These are phyloP conservation scores for Muscidifurax raptorellus DNA, from an alignment of 1,140 invertebrate species.

Conservation along the genomic window DNA sequence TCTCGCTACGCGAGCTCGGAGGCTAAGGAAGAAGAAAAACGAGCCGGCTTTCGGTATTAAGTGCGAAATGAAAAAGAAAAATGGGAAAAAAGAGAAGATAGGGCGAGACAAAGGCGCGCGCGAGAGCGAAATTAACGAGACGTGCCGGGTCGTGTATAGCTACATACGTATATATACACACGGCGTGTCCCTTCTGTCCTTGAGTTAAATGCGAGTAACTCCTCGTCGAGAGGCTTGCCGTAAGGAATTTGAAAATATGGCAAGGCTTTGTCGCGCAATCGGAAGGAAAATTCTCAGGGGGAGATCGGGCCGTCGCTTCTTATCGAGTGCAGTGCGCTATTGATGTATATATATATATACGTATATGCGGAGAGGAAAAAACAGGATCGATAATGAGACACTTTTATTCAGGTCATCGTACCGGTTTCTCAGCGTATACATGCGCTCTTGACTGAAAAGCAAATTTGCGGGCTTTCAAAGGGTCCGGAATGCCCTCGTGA, in stretches of 20 bases:
- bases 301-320: too few relatives aligned
- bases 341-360: too few relatives aligned
- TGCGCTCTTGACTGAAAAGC: too few relatives aligned
- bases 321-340: too few relatives aligned
- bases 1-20: too few relatives aligned
- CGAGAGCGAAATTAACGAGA: not conserved
- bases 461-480: too few relatives aligned
- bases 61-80: not conserved
- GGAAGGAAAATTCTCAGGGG: not conserved
- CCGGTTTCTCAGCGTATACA: too few relatives aligned
- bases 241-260: not conserved
- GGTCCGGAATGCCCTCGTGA: too few relatives aligned
- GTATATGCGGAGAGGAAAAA: not conserved
- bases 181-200: not conserved
- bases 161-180: too few relatives aligned
- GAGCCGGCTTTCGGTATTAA: not conserved
- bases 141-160: too few relatives aligned
- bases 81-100: not conserved
- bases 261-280: not conserved
- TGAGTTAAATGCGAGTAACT: not conserved
- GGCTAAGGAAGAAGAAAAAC: not conserved
- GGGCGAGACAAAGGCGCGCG: not conserved
- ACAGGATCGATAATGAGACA: not conserved
- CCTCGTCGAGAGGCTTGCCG: too few relatives aligned
- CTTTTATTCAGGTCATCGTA: not conserved